Conservation (phyloP, 2,888 invertebrate species). For the Stomorhina lunata region DNA sequence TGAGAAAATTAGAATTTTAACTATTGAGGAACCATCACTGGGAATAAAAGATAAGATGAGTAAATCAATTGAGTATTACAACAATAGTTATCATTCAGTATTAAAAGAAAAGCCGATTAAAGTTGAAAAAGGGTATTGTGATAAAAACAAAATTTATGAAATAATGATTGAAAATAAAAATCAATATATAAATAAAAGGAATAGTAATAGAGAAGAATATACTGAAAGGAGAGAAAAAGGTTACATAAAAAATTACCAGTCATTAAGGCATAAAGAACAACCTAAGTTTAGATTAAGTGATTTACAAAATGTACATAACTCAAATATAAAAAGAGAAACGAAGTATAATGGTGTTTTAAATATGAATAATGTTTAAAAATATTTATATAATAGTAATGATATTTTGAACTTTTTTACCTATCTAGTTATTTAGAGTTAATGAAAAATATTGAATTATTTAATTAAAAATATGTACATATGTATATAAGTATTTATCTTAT, state of each 20-base stretch:
- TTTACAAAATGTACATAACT: slow-evolving; percentile 30
- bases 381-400: too few relatives aligned
- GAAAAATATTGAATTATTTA: too few relatives aligned
- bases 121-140: slow-evolving; percentile 22
- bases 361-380: too few relatives aligned
- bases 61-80: slow-evolving; percentile 32
- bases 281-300: slow-evolving; percentile 20
- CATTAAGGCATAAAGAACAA: slow-evolving; percentile 31
- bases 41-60: slow-evolving; percentile 27
- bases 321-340: slow-evolving; percentile 27
- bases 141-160: slow-evolving; percentile 13
- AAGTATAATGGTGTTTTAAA: slow-evolving; percentile 15
- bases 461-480: too few relatives aligned
- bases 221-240: slow-evolving; percentile 1
- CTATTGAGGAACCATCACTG: not conserved
- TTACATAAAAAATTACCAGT: slow-evolving; percentile 33
- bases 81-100: slow-evolving; percentile 30
- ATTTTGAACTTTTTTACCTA: too few relatives aligned
- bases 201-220: slow-evolving; percentile 1
- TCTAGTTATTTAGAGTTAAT: too few relatives aligned
- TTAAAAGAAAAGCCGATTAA: slow-evolving; percentile 34
- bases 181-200: slow-evolving; percentile 10
- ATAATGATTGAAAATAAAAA: not conserved
- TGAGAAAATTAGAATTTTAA: slow-evolving; percentile 26
- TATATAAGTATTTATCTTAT: too few relatives aligned